A percentile compares a stretch with the other conserved stretches of the same genome.
These are phyloP conservation scores for Dermochelys coriacea DNA, from an alignment of 2,797 vertebrate genomes.

Conservation along the genomic window DNA sequence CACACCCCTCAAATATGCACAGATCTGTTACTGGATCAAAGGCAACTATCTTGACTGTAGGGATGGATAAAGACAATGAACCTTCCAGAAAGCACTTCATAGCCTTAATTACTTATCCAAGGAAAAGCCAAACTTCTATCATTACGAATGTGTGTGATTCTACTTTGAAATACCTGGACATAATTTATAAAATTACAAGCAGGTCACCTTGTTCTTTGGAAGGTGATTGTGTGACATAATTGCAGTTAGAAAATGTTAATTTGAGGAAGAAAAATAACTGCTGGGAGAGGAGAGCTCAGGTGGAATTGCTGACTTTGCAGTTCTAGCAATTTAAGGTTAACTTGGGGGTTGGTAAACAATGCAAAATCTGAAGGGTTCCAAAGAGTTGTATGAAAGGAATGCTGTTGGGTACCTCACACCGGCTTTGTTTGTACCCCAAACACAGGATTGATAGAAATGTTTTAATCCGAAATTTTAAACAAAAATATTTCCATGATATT, in stretches of 20 bases:
- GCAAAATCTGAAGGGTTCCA: slow-evolving; percentile 65
- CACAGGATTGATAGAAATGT: slow-evolving; percentile 70
- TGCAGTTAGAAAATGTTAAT: slow-evolving; percentile 26
- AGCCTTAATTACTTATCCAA: slow-evolving; percentile 60
- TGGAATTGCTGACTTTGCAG: slow-evolving; percentile 68
- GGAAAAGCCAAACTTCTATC: slow-evolving; percentile 56
- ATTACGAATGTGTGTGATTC: slow-evolving; percentile 1
- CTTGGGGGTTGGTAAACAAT: slow-evolving; percentile 70
- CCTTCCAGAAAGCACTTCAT: slow-evolving; percentile 54
- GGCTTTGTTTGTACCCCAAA: slow-evolving; percentile 68
- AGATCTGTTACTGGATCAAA: slow-evolving; percentile 99
- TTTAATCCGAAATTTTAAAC: slow-evolving; percentile 71
- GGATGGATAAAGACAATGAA: slow-evolving; percentile 85
- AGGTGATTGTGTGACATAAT: slow-evolving; percentile 44
- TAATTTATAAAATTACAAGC: slow-evolving; percentile 46
- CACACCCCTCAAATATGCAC: slow-evolving; percentile 97
- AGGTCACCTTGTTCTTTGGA: slow-evolving; percentile 52
- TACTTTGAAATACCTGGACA: slow-evolving; percentile 32
- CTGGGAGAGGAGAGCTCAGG: slow-evolving; percentile 61
- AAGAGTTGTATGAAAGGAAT: slow-evolving; percentile 70
- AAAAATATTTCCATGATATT: slow-evolving; percentile 74
- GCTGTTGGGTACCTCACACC: slow-evolving; percentile 62
- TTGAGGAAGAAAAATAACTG: slow-evolving; percentile 42
- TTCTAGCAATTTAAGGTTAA: slow-evolving; percentile 69
- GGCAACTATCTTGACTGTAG: slow-evolving; percentile 96